Evolutionary conservation across 2,113 vertebrate species (phyloP).

Genomic region (Smithornis capensis): DNA sequence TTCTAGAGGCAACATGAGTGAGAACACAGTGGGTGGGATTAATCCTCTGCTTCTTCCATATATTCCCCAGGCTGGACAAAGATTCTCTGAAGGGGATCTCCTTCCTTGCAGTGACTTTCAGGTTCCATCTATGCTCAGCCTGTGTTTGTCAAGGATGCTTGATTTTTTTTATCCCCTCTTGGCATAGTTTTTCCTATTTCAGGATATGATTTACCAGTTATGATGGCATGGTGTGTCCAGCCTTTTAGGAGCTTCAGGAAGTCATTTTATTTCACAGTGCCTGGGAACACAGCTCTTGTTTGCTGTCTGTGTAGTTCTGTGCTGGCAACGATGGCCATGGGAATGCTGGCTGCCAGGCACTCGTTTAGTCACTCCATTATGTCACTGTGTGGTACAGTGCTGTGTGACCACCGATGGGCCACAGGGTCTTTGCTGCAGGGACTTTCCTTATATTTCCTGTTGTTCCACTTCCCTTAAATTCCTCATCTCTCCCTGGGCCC

Average conservation of each 20-base stretch:
- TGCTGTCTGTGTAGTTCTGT: neutral
- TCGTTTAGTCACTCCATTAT: neutral
- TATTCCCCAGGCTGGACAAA: neutral
- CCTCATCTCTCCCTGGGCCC: neutral
- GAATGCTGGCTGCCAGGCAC: neutral
- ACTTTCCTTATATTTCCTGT: neutral
- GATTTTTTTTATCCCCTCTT: neutral
- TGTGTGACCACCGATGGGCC: neutral
- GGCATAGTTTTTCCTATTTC: neutral
- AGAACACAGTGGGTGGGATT: neutral
- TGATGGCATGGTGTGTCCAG: neutral
- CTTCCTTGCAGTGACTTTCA: neutral
- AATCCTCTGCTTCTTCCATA: neutral
- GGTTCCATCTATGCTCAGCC: neutral
- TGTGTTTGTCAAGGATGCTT: neutral
- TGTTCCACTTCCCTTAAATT: neutral
- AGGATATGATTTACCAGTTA: neutral
- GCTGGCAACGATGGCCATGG: neutral
- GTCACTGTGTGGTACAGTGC: neutral
- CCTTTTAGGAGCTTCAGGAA: neutral
- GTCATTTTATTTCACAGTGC: neutral
- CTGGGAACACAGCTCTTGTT: neutral
- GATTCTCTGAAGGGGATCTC: neutral
- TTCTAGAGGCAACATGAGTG: neutral
- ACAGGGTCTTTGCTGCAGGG: neutral